Conservation (phyloP, 92 coral and sea anemone genomes). For the Nematostella vectensis region DNA sequence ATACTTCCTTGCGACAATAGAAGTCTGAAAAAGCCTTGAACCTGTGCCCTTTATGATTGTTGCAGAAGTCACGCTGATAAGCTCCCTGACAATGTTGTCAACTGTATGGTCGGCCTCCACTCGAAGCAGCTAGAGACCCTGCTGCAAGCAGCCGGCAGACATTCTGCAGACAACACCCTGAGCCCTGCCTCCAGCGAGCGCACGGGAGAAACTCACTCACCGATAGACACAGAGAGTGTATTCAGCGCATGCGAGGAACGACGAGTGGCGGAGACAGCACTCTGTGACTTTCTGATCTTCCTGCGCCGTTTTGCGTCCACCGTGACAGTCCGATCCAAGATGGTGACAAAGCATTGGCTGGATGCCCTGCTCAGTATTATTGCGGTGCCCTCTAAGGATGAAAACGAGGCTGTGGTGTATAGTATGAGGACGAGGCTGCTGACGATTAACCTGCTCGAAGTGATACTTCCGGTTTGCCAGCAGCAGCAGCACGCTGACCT, state of each 20-base stretch:
- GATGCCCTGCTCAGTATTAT: slow-evolving; percentile 43
- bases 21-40: too few species aligned
- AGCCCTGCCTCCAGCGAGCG: background rate
- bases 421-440: slow-evolving; percentile 65
- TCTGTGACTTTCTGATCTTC: slow-evolving; percentile 70
- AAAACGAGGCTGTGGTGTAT: slow-evolving; percentile 22
- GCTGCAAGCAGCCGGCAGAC: slow-evolving; percentile 20
- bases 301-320: slow-evolving; percentile 58
- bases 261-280: slow-evolving; percentile 58
- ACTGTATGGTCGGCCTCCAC: slow-evolving; percentile 51
- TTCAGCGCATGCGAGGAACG: slow-evolving; percentile 29
- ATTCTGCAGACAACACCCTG: background rate
- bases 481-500: slow-evolving; percentile 34
- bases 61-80: slow-evolving; percentile 68
- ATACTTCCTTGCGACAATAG: too few species aligned
- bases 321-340: slow-evolving; percentile 35
- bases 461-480: slow-evolving; percentile 59
- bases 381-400: slow-evolving; percentile 23
- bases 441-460: slow-evolving; percentile 54
- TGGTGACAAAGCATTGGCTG: slow-evolving; percentile 63
- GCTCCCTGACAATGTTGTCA: slow-evolving; percentile 48
- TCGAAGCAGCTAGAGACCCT: slow-evolving; percentile 49
- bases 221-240: slow-evolving; percentile 3
- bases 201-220: background rate
- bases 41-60: too few species aligned